These are phyloP conservation scores for Drosophila ochracea DNA, from an alignment of 2,888 invertebrate genomes.

Conservation along the genomic window DNA sequence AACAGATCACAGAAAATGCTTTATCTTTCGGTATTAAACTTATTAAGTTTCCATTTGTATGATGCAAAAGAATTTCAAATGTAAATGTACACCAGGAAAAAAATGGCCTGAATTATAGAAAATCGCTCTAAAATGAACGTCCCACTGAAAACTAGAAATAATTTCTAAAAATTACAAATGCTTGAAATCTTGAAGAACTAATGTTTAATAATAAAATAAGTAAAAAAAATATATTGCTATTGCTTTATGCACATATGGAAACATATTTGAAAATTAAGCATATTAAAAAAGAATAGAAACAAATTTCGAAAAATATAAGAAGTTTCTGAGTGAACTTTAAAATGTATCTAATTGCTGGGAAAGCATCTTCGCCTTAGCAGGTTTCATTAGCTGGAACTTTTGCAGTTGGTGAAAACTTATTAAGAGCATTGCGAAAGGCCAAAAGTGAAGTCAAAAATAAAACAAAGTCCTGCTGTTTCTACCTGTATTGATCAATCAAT, in stretches of 20 bases:
- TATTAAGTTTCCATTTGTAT: constrained; percentile 59
- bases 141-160: neutral
- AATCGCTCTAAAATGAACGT: no score
- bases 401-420: constrained; percentile 8
- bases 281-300: neutral
- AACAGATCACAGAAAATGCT: constrained; percentile 22
- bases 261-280: neutral
- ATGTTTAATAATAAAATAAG: neutral
- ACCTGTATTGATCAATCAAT: constrained; percentile 46
- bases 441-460: constrained; percentile 14
- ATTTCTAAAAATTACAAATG: neutral
- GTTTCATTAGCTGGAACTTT: constrained; percentile 21
- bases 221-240: neutral
- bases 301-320: neutral
- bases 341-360: neutral
- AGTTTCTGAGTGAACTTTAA: neutral
- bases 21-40: constrained; percentile 45
- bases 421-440: constrained; percentile 24
- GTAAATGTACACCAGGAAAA: neutral
- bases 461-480: neutral
- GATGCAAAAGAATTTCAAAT: neutral
- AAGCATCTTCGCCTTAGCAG: neutral
- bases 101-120: no score
- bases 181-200: neutral
- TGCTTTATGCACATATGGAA: neutral